These are phyloP conservation scores for Boleophthalmus pectinirostris DNA, from an alignment of 2,113 vertebrate genomes.

Conservation along the genomic window DNA sequence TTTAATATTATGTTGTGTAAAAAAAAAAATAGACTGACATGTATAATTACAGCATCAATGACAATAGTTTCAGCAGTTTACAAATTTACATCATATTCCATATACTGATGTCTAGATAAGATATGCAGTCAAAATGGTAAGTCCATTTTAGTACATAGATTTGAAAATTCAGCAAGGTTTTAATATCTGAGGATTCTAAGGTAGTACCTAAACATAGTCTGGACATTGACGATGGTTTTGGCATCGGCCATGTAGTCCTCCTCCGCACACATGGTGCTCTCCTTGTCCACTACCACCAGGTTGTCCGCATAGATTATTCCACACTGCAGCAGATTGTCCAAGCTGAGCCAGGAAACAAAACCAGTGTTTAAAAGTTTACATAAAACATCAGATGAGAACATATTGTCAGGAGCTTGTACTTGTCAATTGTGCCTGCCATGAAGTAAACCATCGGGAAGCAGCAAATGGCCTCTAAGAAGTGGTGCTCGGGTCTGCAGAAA, in stretches of 20 bases:
- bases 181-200: background rate
- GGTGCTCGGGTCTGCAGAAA: conserved; percentile 93
- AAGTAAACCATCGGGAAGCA: conserved; percentile 99
- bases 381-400: background rate
- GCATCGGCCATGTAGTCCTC: conserved; percentile 99
- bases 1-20: too few species aligned
- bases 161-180: background rate
- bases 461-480: conserved; percentile 99
- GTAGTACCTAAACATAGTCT: conserved; percentile 93
- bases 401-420: conserved; percentile 79
- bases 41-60: background rate
- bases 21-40: too few species aligned
- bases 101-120: too few species aligned
- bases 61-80: background rate
- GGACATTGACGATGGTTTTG: conserved; percentile 97
- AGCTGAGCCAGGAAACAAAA: conserved; percentile 71
- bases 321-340: conserved; percentile 95
- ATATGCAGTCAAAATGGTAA: too few species aligned
- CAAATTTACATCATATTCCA: too few species aligned
- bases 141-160: too few species aligned
- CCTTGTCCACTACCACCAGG: conserved; percentile 97
- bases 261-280: conserved; percentile 97
- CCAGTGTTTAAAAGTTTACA: background rate
- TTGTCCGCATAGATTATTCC: conserved; percentile 97
- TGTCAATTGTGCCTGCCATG: conserved; percentile 98